These are phyloP conservation scores for Platynereis dumerilii DNA, from an alignment of 2,888 invertebrate species.

Conservation along the genomic window DNA sequence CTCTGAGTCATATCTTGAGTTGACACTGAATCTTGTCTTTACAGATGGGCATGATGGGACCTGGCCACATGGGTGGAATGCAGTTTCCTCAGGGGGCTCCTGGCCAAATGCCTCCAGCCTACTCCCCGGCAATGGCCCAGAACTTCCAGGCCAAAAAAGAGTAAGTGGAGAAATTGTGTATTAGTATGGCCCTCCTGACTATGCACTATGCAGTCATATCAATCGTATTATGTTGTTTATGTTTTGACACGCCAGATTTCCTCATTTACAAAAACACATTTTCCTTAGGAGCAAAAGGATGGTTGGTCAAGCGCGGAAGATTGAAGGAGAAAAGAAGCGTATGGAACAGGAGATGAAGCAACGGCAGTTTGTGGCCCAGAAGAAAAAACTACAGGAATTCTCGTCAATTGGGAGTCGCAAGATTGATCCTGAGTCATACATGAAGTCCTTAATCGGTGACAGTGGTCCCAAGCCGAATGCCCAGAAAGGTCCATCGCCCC, in stretches of 20 bases:
- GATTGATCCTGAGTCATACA: constrained; percentile 50
- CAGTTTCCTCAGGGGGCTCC: constrained; percentile 1
- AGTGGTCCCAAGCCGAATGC: constrained; percentile 34
- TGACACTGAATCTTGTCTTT: too few species aligned
- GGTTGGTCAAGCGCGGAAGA: constrained; percentile 15
- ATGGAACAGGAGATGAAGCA: constrained; percentile 31
- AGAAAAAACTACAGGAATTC: constrained; percentile 48
- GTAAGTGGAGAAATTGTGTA: constrained; percentile 16
- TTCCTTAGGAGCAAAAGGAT: constrained; percentile 8
- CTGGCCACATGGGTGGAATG: background rate
- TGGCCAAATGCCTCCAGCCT: constrained; percentile 38
- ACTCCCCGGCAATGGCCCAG: constrained; percentile 42
- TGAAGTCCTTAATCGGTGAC: constrained; percentile 50
- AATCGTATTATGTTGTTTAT: background rate
- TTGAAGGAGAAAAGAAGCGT: constrained; percentile 27
- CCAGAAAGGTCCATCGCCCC: background rate
- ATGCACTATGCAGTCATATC: too few species aligned
- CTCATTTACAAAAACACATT: background rate
- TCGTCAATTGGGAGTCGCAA: constrained; percentile 32
- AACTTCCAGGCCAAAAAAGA: constrained; percentile 30
- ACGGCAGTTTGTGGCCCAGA: constrained; percentile 45
- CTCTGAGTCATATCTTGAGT: too few species aligned
- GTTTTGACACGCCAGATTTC: background rate
- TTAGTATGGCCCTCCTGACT: background rate
- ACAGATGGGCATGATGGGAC: too few species aligned